Percentiles rank a stretch among this genome's conserved stretches.
phyloP scores from a whole-genome alignment of 2,113 vertebrate genomes.

The Leucopsar rothschildi region DNA sequence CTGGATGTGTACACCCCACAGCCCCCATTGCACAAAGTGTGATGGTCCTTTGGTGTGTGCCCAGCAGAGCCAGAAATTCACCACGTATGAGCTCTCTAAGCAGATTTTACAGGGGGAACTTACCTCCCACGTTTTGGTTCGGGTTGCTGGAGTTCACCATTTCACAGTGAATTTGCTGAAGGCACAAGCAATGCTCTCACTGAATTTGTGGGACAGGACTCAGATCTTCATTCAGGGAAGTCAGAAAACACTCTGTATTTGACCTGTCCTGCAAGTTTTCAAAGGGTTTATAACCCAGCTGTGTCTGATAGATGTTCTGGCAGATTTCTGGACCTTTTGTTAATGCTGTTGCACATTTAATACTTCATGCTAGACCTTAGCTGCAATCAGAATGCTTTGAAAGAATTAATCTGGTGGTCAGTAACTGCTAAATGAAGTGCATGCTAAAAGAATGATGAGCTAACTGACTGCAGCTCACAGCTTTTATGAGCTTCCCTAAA shows the following conservation, averaged over 20 bases:
- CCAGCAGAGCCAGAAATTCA: neutral
- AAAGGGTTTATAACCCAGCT: neutral
- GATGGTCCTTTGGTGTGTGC: neutral
- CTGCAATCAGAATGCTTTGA: neutral
- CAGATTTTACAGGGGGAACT: neutral
- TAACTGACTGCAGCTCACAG: constrained; percentile 7
- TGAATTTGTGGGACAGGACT: neutral
- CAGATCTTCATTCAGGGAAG: neutral
- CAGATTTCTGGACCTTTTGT: neutral
- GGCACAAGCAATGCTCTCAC: rapidly evolving
- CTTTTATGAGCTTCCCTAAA: constrained; percentile 49
- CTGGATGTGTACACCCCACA: neutral
- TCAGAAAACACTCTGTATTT: neutral
- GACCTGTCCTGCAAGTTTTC: neutral
- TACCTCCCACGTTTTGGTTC: neutral
- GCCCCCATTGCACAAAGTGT: neutral
- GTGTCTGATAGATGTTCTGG: neutral
- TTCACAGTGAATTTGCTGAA: neutral
- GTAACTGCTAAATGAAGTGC: constrained; percentile 9
- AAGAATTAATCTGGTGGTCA: neutral
- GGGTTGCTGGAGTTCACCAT: neutral
- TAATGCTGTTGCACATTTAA: neutral
- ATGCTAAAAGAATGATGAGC: neutral
- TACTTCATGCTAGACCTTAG: neutral
- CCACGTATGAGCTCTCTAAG: rapidly evolving